Evolutionary conservation across 2,888 invertebrate species (phyloP).

Genomic region (Sphaeridia pumilis): DNA sequence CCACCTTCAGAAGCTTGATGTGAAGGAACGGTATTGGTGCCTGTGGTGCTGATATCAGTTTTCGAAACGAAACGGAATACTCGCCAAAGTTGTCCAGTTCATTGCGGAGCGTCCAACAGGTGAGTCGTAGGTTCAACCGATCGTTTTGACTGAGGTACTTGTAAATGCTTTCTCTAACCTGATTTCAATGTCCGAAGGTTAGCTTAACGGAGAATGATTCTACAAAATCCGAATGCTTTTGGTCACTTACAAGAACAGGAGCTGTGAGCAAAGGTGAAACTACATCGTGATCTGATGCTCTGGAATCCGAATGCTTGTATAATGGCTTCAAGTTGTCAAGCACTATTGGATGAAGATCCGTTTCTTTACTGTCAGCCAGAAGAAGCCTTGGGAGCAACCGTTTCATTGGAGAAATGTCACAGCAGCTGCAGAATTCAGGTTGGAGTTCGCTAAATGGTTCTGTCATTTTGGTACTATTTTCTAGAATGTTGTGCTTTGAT

Average conservation of each 20-base stretch:
- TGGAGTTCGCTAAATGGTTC: no score
- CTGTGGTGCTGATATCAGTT: not conserved
- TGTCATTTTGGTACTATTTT: no score
- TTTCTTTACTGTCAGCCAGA: no score
- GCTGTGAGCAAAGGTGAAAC: not conserved
- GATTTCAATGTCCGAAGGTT: conserved; percentile 9
- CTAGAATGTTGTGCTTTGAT: no score
- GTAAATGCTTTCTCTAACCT: conserved; percentile 13
- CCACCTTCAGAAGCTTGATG: conserved; percentile 12
- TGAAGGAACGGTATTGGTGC: conserved; percentile 14
- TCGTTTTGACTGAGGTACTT: conserved; percentile 9
- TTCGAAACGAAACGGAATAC: conserved; percentile 12
- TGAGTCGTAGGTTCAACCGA: conserved; percentile 1
- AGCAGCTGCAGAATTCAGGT: no score
- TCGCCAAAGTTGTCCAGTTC: conserved; percentile 10
- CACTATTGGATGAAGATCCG: not conserved
- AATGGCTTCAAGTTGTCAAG: not conserved
- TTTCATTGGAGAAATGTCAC: no score
- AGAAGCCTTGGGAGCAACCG: no score
- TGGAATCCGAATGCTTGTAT: no score
- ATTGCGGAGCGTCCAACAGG: not conserved
- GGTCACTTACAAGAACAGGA: not conserved
- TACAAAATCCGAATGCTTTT: not conserved
- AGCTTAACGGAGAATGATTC: not conserved
- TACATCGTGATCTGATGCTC: not conserved